Conservation (phyloP, 2,797 vertebrate species). For the Rhinichthys osculus region DNA sequence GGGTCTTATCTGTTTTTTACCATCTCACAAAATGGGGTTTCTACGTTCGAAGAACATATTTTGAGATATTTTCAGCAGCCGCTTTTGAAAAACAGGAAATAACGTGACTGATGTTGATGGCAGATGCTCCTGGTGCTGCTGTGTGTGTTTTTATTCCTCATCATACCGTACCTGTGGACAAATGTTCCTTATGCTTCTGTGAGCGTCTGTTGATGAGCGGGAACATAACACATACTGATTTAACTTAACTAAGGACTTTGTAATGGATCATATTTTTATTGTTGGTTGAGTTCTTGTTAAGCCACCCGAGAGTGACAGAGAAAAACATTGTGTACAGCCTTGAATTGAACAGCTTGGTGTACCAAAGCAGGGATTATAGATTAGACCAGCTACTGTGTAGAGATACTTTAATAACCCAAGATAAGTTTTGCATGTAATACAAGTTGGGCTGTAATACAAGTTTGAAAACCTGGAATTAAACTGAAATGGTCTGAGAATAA, state of each 20-base stretch:
- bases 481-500: no score
- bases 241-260: neutral
- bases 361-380: neutral
- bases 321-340: neutral
- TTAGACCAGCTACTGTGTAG: neutral
- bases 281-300: neutral
- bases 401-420: no score
- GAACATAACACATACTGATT: neutral
- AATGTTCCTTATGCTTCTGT: neutral
- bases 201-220: neutral
- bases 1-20: conserved; percentile 68
- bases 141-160: conserved; percentile 1
- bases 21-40: conserved; percentile 77
- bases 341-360: neutral
- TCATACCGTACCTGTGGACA: neutral
- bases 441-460: no score
- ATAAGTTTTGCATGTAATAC: no score
- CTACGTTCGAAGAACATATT: conserved; percentile 67
- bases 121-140: neutral
- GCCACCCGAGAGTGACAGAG: no score
- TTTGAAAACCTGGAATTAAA: no score
- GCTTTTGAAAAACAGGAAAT: conserved; percentile 71
- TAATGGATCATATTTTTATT: neutral
- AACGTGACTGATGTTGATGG: conserved; percentile 24
- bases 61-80: conserved; percentile 71